Conservation (phyloP, 2,113 vertebrate species). For the Lichenostomus cassidix region DNA sequence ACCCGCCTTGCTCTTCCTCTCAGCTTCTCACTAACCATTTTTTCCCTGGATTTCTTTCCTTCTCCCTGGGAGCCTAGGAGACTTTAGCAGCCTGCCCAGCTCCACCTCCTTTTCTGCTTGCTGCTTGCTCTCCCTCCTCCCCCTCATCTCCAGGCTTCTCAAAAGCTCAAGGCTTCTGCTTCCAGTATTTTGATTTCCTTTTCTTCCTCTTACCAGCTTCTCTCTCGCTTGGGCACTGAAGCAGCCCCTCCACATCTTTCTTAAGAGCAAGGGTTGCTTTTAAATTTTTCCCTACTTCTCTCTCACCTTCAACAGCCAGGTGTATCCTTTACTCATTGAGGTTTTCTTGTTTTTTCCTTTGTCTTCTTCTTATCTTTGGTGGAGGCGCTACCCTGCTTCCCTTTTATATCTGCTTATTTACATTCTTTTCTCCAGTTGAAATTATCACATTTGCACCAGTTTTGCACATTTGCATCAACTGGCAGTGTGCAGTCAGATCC, state of each 20-base stretch:
- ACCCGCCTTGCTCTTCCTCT: not conserved
- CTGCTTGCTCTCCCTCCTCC: constrained; percentile 31
- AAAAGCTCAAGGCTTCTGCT: constrained; percentile 32
- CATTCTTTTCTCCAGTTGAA: not conserved
- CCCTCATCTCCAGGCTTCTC: constrained; percentile 18
- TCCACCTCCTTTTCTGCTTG: constrained; percentile 42
- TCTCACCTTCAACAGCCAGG: not conserved
- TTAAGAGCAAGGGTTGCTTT: not conserved
- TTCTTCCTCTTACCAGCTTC: not conserved
- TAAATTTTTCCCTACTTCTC: not conserved
- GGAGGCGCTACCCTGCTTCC: not conserved
- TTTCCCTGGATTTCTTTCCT: not conserved
- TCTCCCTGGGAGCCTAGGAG: not conserved
- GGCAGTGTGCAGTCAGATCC: not conserved
- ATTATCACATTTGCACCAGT: not conserved
- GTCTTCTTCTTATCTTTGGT: not conserved
- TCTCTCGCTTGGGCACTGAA: not conserved
- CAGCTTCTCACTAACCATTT: not conserved
- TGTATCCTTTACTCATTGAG: not conserved
- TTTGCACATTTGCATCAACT: not conserved
- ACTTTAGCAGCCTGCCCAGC: not conserved
- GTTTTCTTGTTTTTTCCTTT: constrained; percentile 21
- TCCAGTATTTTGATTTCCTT: constrained; percentile 30
- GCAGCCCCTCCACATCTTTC: not conserved
- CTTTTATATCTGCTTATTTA: not conserved